Conservation (phyloP, 2,113 vertebrate species). For the Nothobranchius furzeri region DNA sequence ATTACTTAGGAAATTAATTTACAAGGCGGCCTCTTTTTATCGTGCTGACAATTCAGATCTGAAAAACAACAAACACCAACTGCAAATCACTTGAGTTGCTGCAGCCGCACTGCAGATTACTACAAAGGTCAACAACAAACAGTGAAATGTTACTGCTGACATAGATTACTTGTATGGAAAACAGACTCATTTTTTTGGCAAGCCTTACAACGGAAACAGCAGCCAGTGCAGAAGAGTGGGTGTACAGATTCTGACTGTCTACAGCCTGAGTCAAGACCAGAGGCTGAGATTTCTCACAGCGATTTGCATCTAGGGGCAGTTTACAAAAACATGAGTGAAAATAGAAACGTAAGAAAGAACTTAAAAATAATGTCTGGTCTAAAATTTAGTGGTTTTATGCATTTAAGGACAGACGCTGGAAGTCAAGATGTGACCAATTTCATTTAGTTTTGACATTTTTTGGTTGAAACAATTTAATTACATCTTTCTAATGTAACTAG, state of each 20-base stretch:
- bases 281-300: conserved; percentile 41
- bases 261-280: conserved; percentile 65
- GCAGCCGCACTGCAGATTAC: conserved; percentile 12
- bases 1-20: not conserved
- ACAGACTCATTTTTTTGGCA: conserved; percentile 60
- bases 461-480: not conserved
- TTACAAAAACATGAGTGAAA: not conserved
- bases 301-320: conserved; percentile 11
- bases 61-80: not conserved
- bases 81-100: conserved; percentile 10
- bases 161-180: conserved; percentile 37
- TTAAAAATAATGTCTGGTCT: too few species aligned
- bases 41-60: too few species aligned
- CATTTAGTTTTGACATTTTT: not conserved
- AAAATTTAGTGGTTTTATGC: too few species aligned
- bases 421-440: not conserved
- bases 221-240: conserved; percentile 67
- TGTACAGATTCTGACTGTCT: conserved; percentile 67
- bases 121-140: conserved; percentile 6
- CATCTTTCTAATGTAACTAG: too few species aligned
- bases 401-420: not conserved
- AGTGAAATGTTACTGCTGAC: conserved; percentile 30
- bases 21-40: too few species aligned
- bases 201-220: conserved; percentile 45
- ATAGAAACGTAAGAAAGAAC: too few species aligned